Evolutionary conservation across 2,113 vertebrate species (phyloP), one percentile per base, ranked within the genome.

Genomic region (Ploceus nigricollis): DNA sequence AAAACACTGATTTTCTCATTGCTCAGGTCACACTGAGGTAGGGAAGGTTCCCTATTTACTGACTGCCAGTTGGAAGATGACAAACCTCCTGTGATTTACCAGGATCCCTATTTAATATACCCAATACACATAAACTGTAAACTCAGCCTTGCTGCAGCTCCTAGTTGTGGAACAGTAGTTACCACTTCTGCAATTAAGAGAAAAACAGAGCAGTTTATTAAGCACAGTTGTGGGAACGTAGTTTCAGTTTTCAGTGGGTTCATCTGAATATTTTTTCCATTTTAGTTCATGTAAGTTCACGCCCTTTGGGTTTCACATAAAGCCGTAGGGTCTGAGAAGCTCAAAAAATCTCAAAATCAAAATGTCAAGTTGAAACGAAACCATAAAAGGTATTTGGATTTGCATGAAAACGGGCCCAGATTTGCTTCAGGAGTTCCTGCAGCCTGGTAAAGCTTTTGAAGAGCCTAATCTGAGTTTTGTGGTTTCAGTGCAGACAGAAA

Each of bases 401-500:
- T 97, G 96, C 95, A 96, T 97, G 93, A 95, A 95, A 97, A 96
- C 88, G 94, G 95, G 94, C 90, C 95, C 95, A 94, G 96, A 96
- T 96, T 96, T 87, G 94, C 94, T 97, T 95, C 88, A 96, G 94
- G 94, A 89, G 92, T 76, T 96, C 90, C 90, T 95, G 76, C 94
- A 94, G 88, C 80, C 77, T 89, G 37, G 90, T 90, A 81, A 92
- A 87, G 94, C 90, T 96, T 97, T 96, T 96, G 96, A 96, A 96
- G 96, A 96, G 92, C 51, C 90, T 96, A 96, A 96, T 94, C 92
- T 89, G 88, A 95, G 86, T 96, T 95, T 89, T 94, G 96, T 2
- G 96, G 96, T 96, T 97, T 96, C 73, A 42, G 65, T 7, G 5
- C 81, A 95, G 93, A 96, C 95, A 91, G 96, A 96, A 96, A 96